Conservation (phyloP, 2,797 vertebrate genomes). For the Mastacembelus armatus region DNA sequence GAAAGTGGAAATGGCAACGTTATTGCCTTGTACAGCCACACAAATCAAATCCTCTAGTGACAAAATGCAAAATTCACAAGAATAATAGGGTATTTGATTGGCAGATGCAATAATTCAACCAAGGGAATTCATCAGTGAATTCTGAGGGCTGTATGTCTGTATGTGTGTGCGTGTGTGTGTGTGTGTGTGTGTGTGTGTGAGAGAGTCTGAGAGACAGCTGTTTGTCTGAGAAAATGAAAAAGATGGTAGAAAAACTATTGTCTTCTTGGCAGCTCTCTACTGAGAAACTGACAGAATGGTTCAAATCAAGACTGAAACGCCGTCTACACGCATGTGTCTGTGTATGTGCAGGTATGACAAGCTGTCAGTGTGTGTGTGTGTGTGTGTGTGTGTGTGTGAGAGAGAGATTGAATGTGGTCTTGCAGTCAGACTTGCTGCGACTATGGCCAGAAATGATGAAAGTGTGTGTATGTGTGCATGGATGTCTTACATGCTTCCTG, state of each 20-base stretch:
- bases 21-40: constrained; percentile 57
- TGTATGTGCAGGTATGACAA: background rate
- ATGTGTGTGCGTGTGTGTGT: background rate
- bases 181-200: background rate
- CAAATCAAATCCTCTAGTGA: constrained; percentile 55
- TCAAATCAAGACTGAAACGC: constrained; percentile 55
- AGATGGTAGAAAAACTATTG: constrained; percentile 31
- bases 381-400: constrained; percentile 19
- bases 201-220: constrained; percentile 59
- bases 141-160: constrained; percentile 18
- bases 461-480: constrained; percentile 4
- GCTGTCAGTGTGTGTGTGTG: constrained; percentile 16
- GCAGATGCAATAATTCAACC: constrained; percentile 72
- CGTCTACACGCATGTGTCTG: background rate
- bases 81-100: constrained; percentile 69
- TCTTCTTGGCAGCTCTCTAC: constrained; percentile 47
- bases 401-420: constrained; percentile 48
- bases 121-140: constrained; percentile 61
- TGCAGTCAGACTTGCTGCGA: constrained; percentile 40
- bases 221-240: constrained; percentile 65
- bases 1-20: constrained; percentile 27
- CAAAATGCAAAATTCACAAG: constrained; percentile 53
- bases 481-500: constrained; percentile 10
- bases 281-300: constrained; percentile 56
- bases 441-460: constrained; percentile 29